Evolutionary conservation across 2,888 invertebrate genomes (phyloP), one percentile per base, ranked within the genome.

Genomic region (Anodontia alba): DNA sequence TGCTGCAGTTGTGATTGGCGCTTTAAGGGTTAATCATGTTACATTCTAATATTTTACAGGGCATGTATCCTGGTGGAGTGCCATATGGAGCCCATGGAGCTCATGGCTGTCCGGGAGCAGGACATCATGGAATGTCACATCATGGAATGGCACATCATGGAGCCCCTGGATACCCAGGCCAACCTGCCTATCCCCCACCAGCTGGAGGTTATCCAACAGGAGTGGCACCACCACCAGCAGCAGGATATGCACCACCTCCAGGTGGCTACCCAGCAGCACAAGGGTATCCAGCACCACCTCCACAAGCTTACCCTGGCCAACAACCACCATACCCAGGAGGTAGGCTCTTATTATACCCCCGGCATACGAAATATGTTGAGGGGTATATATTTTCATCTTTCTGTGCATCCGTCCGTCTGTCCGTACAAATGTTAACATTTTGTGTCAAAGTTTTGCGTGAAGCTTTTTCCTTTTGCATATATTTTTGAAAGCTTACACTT

Each of bases 21-120:
- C n/a, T n/a, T n/a, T n/a, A n/a, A n/a, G n/a, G n/a, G n/a, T n/a
- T n/a, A n/a, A n/a, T n/a, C n/a, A n/a, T n/a, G n/a, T n/a, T n/a
- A n/a, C n/a, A n/a, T n/a, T n/a, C n/a, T n/a, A 38, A 5, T 38
- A 46, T 46, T 23, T 42, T 38, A 26, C 54, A 82, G 83, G 85
- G 84, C 12, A 82, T 82, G 80, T 80, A 80, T 43, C 81, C 81
- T 31, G 72, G 76, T n/a, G 80, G 80, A 67, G 38, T 73, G 29
- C 62, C 23, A 23, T 71, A 82, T 68, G 80, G n/a, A n/a, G 78
- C 10, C 36, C 54, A 46, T 70, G 76, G 62, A 36, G 73, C 71
- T 15, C 83, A 73, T 29, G 67, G 42, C 17, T 83, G 80, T 57
- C 83, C 80, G 17, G 80, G 75, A 17, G 78, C 33, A 7, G 42